These are phyloP conservation scores for Bimastos eiseni DNA, from an alignment of 2,888 invertebrate genomes.

Conservation along the genomic window DNA sequence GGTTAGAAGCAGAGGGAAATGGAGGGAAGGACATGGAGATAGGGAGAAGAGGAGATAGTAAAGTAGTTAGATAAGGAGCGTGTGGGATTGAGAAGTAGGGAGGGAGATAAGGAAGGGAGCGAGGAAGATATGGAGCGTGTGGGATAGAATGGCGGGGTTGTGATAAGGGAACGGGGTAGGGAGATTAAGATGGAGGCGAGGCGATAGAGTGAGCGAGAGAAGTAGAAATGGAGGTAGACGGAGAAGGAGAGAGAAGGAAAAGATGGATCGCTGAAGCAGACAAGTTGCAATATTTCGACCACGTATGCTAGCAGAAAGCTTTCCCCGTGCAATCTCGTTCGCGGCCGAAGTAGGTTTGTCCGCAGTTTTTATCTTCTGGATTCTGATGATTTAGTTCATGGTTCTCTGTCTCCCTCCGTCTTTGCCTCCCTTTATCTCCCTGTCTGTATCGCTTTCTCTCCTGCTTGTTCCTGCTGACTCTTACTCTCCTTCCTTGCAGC, in stretches of 20 bases:
- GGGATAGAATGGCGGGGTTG: too few species aligned
- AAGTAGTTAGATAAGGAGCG: neutral
- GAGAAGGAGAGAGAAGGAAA: neutral
- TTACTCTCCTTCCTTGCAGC: neutral
- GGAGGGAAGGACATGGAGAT: neutral
- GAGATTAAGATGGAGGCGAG: neutral
- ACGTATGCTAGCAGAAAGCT: neutral
- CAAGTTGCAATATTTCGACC: conserved; percentile 13
- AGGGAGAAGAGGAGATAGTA: neutral
- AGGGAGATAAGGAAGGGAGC: neutral
- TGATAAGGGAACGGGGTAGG: neutral
- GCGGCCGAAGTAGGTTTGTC: neutral
- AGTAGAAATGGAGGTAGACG: neutral
- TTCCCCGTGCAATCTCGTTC: neutral
- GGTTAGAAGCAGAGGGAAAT: neutral
- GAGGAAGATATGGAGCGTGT: neutral
- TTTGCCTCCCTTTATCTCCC: neutral
- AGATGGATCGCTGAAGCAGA: too few species aligned
- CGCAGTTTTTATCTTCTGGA: neutral
- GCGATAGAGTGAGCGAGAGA: neutral
- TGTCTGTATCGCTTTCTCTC: neutral
- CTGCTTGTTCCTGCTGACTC: neutral
- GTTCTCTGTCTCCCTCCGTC: neutral
- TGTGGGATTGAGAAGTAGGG: neutral
- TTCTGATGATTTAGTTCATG: neutral